phyloP scores from a whole-genome alignment of 2,888 invertebrate species.

The Physocephala rufipes region DNA sequence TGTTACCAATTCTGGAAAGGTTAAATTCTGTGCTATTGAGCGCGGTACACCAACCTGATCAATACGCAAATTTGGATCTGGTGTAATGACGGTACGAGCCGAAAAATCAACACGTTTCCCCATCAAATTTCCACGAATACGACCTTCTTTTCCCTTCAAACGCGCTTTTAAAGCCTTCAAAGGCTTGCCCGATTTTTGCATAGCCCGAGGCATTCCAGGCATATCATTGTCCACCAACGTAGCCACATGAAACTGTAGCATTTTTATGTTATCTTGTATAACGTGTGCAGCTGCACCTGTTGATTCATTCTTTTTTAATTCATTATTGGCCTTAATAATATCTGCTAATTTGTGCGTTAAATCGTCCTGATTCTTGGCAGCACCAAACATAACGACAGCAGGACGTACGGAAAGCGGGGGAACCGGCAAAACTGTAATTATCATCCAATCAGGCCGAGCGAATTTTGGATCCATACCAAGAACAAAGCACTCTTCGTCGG shows the following conservation, averaged over 20 bases:
- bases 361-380: slow-evolving; percentile 98
- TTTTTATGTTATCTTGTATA: slow-evolving; percentile 94
- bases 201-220: slow-evolving; percentile 97
- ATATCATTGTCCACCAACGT: slow-evolving; percentile 98
- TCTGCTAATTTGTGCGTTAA: slow-evolving; percentile 98
- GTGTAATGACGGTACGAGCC: slow-evolving; percentile 97
- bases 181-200: slow-evolving; percentile 99
- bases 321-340: slow-evolving; percentile 98
- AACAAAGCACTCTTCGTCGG: slow-evolving; percentile 95
- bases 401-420: slow-evolving; percentile 96
- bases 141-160: slow-evolving; percentile 97
- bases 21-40: slow-evolving; percentile 98
- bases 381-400: slow-evolving; percentile 97
- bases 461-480: slow-evolving; percentile 97
- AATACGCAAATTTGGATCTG: slow-evolving; percentile 92
- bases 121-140: slow-evolving; percentile 99
- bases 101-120: slow-evolving; percentile 99
- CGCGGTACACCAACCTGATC: slow-evolving; percentile 98
- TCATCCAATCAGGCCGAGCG: slow-evolving; percentile 99
- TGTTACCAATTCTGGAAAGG: slow-evolving; percentile 98
- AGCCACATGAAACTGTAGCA: slow-evolving; percentile 98
- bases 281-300: slow-evolving; percentile 98
- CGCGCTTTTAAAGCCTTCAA: slow-evolving; percentile 97
- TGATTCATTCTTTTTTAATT: slow-evolving; percentile 92
- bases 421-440: slow-evolving; percentile 95